A percentile compares a stretch with the other conserved stretches of the same genome.
Evolutionary conservation across 2,888 invertebrate genomes (phyloP).

Genomic region (Adelphocoris suturalis): DNA sequence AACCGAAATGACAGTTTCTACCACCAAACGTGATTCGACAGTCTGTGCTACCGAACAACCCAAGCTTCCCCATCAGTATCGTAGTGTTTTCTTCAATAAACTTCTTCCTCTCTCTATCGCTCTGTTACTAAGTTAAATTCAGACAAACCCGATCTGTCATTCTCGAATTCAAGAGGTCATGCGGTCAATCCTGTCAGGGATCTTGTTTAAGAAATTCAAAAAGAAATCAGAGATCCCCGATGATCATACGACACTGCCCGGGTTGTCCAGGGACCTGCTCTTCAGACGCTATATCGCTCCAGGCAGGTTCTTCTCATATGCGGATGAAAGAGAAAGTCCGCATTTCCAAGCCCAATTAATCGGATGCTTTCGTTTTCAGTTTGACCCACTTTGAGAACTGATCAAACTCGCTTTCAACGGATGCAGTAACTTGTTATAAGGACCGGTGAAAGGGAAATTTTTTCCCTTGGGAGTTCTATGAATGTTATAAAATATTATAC

Average conservation of each 20-base stretch:
- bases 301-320: background rate
- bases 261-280: background rate
- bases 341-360: background rate
- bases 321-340: background rate
- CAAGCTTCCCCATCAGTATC: too few species aligned
- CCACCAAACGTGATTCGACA: too few species aligned
- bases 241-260: background rate
- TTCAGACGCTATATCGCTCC: background rate
- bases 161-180: background rate
- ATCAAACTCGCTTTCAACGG: constrained; percentile 30
- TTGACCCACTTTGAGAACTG: background rate
- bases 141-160: background rate
- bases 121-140: too few species aligned
- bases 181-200: background rate
- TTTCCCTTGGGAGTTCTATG: background rate
- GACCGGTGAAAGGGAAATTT: constrained; percentile 11
- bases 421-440: constrained; percentile 1
- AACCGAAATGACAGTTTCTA: too few species aligned
- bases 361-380: constrained; percentile 23
- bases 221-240: too few species aligned
- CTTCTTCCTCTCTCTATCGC: too few species aligned
- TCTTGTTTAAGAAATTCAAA: too few species aligned
- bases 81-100: too few species aligned
- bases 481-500: constrained; percentile 8
- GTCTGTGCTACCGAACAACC: too few species aligned